Evolutionary conservation across 2,113 vertebrate genomes (phyloP).

Genomic region (Sinocyclocheilus anophthalmus): DNA sequence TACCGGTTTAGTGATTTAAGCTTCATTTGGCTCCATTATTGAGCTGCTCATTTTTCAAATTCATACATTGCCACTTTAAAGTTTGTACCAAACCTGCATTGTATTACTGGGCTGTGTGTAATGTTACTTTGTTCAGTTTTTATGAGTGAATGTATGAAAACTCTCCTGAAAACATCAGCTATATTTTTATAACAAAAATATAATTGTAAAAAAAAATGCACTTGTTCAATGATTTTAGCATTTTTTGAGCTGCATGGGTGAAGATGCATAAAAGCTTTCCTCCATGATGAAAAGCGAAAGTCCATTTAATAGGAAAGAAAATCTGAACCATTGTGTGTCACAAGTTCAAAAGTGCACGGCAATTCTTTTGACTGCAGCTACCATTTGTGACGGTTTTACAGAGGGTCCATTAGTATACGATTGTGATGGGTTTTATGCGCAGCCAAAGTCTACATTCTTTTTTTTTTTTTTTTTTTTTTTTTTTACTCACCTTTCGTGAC

Average conservation of each 20-base stretch:
- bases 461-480: too few relatives aligned
- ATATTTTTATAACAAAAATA: too few relatives aligned
- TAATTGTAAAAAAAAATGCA: background rate
- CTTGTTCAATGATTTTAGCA: background rate
- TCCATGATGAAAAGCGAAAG: background rate
- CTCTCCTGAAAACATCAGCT: too few relatives aligned
- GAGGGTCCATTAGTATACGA: background rate
- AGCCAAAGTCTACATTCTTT: too few relatives aligned
- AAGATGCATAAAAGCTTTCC: constrained; percentile 3
- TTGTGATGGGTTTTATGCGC: constrained; percentile 6
- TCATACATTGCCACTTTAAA: background rate
- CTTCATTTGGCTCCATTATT: too few relatives aligned
- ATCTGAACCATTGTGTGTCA: background rate
- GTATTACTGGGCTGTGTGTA: background rate
- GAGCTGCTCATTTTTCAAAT: too few relatives aligned
- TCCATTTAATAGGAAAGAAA: background rate
- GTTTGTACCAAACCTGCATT: background rate
- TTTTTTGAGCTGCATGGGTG: background rate
- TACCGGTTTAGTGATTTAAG: too few relatives aligned
- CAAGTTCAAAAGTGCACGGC: background rate
- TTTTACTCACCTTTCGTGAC: background rate
- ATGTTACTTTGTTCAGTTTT: too few relatives aligned
- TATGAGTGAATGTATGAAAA: background rate
- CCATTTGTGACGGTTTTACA: background rate
- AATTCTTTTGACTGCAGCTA: background rate